Evolutionary conservation across 30 jellyfish, hydroid and myxozoan genomes (phyloP), one percentile per base, ranked within the genome.

Genomic region (Haliclystus octoradiatus): DNA sequence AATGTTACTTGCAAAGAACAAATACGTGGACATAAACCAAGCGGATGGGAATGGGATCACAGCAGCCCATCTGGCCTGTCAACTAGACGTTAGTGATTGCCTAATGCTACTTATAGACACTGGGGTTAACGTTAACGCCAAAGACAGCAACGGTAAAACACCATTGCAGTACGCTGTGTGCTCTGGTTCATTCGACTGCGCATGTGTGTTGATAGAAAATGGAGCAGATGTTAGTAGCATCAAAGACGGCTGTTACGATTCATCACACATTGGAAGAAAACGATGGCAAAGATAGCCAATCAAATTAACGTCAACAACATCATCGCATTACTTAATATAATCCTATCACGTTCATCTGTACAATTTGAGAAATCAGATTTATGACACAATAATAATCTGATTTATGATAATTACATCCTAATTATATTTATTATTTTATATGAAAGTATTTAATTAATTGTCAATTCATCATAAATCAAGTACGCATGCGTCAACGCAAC

Each of bases 151-250:
- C 60, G 71, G 72, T 46, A 19, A 68, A 65, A 74, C 92, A 3
- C 93, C 97, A 61, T 68, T 88, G 76, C 82, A 88, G 33, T 88
- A 73, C 57, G 97, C 97, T 3, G 97, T 80, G 29, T 79, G 69
- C 63, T 61, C 84, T 62, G 97, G 94, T 26, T 79, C 75, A 31
- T 88, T 80, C 64, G 97, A 88, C 26, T 88, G 97, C 49, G 97
- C 97, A 25, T 34, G 82, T 28, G 52, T 70, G n/a, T 67, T 88
- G 63, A 79, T 88, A 31, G 93, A 88, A 22, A 66, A 79, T 61
- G 97, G 97, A 13, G 97, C 94, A 7, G 97, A 88, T 31, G 75
- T 71, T 2, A 62, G 64, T 1, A 84, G 57, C 23, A 79, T 88
- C 9, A 80, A 75, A 65, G 84, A 88, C 50, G 97, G 97, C 66